These are phyloP conservation scores for Syngnathus typhle DNA, from an alignment of 2,113 vertebrate genomes.

Conservation along the genomic window DNA sequence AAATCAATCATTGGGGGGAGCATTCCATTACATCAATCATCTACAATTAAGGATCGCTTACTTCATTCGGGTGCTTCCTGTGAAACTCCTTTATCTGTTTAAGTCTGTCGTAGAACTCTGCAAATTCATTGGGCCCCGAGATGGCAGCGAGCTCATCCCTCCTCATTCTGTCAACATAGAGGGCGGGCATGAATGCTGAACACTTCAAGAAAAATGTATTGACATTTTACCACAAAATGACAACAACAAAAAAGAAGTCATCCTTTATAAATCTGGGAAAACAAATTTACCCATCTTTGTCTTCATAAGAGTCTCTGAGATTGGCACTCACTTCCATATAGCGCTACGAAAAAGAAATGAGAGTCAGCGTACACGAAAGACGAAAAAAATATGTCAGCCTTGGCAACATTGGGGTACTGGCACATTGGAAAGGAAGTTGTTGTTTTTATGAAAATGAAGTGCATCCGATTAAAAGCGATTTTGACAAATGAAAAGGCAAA, in stretches of 20 bases:
- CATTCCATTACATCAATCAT: not conserved
- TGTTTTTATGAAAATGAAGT: too few species aligned
- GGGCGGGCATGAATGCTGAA: not conserved
- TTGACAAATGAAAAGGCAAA: too few species aligned
- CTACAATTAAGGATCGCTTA: conserved; percentile 27
- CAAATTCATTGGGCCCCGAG: conserved; percentile 95
- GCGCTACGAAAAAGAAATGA: conserved; percentile 66
- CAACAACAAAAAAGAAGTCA: not conserved
- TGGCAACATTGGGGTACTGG: too few species aligned
- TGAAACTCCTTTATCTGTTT: conserved; percentile 98
- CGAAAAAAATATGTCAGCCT: not conserved
- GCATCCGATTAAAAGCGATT: too few species aligned
- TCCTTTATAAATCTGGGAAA: too few species aligned
- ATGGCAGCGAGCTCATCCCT: conserved; percentile 93
- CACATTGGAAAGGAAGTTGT: too few species aligned
- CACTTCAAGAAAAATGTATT: not conserved
- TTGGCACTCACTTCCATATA: conserved; percentile 95
- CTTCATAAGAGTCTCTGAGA: conserved; percentile 88
- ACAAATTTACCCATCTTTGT: conserved; percentile 89
- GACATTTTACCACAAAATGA: too few species aligned
- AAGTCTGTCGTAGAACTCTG: conserved; percentile 94
- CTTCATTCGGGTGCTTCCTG: conserved; percentile 95
- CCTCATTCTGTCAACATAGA: conserved; percentile 74
- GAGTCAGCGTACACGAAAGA: not conserved
- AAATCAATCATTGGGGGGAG: not conserved